Percentiles rank a stretch among this genome's conserved stretches.
These are phyloP conservation scores for Trichopoda pennipes DNA, from an alignment of 2,888 invertebrate genomes.

Conservation along the genomic window DNA sequence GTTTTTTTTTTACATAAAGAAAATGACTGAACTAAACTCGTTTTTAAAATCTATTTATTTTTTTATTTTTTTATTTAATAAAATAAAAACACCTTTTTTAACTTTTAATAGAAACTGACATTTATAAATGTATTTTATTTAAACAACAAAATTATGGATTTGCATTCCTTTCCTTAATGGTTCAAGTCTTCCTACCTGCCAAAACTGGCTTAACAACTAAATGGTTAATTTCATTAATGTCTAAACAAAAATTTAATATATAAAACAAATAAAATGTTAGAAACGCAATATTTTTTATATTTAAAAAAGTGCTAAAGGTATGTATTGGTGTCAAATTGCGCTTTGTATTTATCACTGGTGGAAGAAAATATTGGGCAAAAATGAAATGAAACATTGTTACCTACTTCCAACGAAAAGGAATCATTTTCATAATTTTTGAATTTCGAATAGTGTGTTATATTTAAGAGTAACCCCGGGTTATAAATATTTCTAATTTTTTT, in stretches of 20 bases:
- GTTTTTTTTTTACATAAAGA: too few relatives aligned
- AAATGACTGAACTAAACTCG: neutral
- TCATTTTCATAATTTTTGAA: too few relatives aligned
- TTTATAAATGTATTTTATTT: constrained; percentile 14
- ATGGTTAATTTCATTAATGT: constrained; percentile 15
- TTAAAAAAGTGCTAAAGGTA: neutral
- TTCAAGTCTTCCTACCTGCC: neutral
- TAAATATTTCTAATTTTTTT: too few relatives aligned
- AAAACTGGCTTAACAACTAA: constrained; percentile 36
- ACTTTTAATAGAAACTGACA: neutral
- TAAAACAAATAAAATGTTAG: constrained; percentile 10
- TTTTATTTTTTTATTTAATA: too few relatives aligned
- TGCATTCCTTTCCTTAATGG: constrained; percentile 16
- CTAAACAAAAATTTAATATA: constrained; percentile 13
- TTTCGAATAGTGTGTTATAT: too few relatives aligned
- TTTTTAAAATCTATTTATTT: neutral
- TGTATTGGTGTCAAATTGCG: too few relatives aligned
- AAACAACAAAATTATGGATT: neutral
- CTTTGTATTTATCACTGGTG: too few relatives aligned
- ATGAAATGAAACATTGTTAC: too few relatives aligned
- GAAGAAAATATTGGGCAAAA: too few relatives aligned
- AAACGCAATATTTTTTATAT: neutral
- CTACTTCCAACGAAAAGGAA: too few relatives aligned
- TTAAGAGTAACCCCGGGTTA: too few relatives aligned
- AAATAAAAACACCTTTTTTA: neutral